Base-by-base conservation (phyloP, 1,140 invertebrate species). In the Rhopalosiphum padi region DNA sequence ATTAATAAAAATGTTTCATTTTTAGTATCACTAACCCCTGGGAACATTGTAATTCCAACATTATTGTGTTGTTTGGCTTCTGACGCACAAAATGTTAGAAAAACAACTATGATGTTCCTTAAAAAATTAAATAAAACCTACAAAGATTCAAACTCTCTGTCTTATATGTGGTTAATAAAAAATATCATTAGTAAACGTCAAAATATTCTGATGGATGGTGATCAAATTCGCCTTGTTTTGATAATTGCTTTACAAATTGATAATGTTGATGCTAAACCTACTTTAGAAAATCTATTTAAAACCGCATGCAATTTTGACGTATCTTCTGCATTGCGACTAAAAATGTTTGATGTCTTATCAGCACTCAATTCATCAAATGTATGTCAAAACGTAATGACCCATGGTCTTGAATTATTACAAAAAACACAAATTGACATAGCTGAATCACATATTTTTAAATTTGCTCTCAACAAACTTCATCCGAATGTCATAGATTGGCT, bases 211-310 rank as follows among this genome's bases (percentile, higher is more conserved):
- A 9, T 93, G 22, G 91, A 93, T 85, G 35, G 77, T 86, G 91
- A 93, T 25, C 91, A 93, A 85, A 93, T 93, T 55, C 68, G 82
- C 0, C 77, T 93, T 93, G 23, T 93, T 53, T 94, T 90, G n/a
- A 85, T 93, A 91, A 86, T 90, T 90, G 93, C 90, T 77, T 95
- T 95, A 77, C 96, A 99, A 96, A 99, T 98, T 55, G 98, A 99
- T 94, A 98, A 99, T 95, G 98, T 99, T 95, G 99, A 99, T 95
- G 96, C 96, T 2, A 96, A 96, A 93, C 97, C 97, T 93, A 95
- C 99, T 94, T 98, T 98, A 6, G 93, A 93, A 41, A 86, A 41
- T 41, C 8, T 93, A n/a, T 93, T 93, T 55, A 53, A 93, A 93
- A 93, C 82, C 9, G 91, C 91, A 7, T 93, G 91, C 41, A 93